These are phyloP conservation scores for Habropoda laboriosa DNA, from an alignment of 1,140 invertebrate species.

Conservation along the genomic window DNA sequence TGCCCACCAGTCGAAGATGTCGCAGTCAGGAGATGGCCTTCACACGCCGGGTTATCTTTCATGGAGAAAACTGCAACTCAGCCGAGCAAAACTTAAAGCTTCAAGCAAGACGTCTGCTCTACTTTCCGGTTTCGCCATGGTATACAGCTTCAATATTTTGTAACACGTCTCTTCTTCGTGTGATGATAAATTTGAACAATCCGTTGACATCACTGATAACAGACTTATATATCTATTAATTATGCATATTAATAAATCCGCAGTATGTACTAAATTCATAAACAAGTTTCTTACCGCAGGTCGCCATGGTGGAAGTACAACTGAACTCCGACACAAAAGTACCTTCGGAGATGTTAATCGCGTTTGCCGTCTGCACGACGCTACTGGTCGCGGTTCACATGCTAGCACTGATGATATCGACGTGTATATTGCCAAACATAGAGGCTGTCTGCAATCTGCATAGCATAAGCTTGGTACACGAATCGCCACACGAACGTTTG, in stretches of 20 bases:
- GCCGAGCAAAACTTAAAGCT: constrained; percentile 97
- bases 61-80: constrained; percentile 95
- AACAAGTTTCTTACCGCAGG: constrained; percentile 81
- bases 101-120: constrained; percentile 98
- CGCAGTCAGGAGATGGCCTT: constrained; percentile 87
- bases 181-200: too few species aligned
- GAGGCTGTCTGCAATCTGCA: constrained; percentile 94
- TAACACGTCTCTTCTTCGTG: constrained; percentile 66
- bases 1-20: constrained; percentile 83
- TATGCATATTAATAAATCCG: too few species aligned
- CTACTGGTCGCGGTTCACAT: constrained; percentile 98
- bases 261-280: not conserved
- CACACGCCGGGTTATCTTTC: constrained; percentile 92
- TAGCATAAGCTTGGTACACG: constrained; percentile 91
- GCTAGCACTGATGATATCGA: constrained; percentile 99
- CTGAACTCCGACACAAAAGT: constrained; percentile 88
- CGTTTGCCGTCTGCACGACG: constrained; percentile 97
- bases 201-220: too few species aligned
- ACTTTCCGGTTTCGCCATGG: constrained; percentile 98
- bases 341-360: constrained; percentile 91
- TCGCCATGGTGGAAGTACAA: constrained; percentile 98
- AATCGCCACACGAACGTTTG: constrained; percentile 92
- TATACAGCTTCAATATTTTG: constrained; percentile 72
- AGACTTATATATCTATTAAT: too few species aligned
- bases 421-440: constrained; percentile 97